Base-by-base conservation (phyloP, 2,113 vertebrate species). In the Rhinolophus ferrumequinum region DNA sequence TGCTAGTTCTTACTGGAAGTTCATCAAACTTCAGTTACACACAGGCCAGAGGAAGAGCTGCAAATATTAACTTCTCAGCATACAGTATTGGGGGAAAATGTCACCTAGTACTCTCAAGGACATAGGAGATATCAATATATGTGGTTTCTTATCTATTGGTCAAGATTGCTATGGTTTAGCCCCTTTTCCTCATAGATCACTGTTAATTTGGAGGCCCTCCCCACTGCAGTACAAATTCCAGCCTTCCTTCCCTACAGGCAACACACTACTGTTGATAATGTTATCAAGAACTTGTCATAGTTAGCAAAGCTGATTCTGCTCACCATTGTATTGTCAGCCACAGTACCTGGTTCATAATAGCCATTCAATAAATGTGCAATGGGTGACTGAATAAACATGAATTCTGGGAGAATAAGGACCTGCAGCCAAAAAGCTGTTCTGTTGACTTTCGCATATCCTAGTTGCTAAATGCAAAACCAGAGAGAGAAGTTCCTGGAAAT, bases 261-360 rank as follows among this genome's bases (percentile, higher is more conserved):
- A 54, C 13, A 38, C 3, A n/a, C 18, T 79, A 33, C 50, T 93
- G 15, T 75, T 93, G 52, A 33, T 85, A 72, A 80, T 35, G 44
- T 33, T 44, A 44, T 44, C 41, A 90, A 58, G 64, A 77, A 80
- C 15, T 80, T 91, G 60, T 69, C 50, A 41, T 58, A 50, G 24
- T 88, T 91, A 95, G 47, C 35, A 79, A 83, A 86, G 69, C 44
- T 95, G 60, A 38, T 90, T 79, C 41, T 94, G 26, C 22, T 80
- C 26, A 86, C 24, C 38, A 60, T 41, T 69, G 11, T 80, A 28
- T 33, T 13, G 14, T 30, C 16, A 79, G 26, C 67, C 83, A 76
- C 14, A 69, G 26, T 73, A 21, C 44, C 58, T 91, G 35, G 33
- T 73, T 95, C 41, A 79, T 80, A 70, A 50, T 56, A 93, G 66